Evolutionary conservation across 2,888 invertebrate genomes (phyloP), one percentile per base, ranked within the genome.

Genomic region (Corbicula japonica): DNA sequence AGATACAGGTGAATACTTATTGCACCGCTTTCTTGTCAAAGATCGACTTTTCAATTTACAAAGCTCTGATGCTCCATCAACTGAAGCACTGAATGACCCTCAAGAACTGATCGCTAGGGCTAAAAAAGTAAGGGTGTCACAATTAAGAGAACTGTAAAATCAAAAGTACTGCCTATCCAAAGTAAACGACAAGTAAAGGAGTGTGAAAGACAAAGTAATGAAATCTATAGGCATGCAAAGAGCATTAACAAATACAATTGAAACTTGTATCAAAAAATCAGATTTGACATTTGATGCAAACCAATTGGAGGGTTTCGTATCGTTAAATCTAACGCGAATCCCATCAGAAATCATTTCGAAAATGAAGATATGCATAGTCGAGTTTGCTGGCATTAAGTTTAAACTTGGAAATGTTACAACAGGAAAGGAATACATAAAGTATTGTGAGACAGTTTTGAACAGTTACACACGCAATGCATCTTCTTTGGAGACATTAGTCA

Each of bases 371-470:
- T n/a, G n/a, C n/a, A 41, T 41, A 12, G 41, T 30, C 8, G 61
- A 61, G 35, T 61, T 41, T 41, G 61, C 61, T 41, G 61, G 61
- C 2, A 28, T 61, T 6, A 61, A 61, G 30, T 61, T 28, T 41
- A 61, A 61, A 28, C n/a, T 28, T 5, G n/a, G 21, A n/a, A 56
- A 12, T 4, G 34, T 35, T n/a, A 23, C 26, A 8, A 26, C 6
- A 2, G 61, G 61, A 12, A 15, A 28, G 21, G 8, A 2, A 2
- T 61, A 41, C 10, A 4, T 61, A 15, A 41, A 41, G 3, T 15
- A 12, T 44, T 18, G 30, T 26, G 44, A n/a, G 30, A 44, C 4
- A 10, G 21, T 18, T 41, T 18, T 44, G 2, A 41, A n/a, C 26
- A 41, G 2, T 28, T 30, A 15, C 5, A 15, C 21, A 12, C 61